A percentile compares a stretch with the other conserved stretches of the same genome.
phyloP scores from a whole-genome alignment of 2,888 invertebrate species.

The Orchesellides sinensis region DNA sequence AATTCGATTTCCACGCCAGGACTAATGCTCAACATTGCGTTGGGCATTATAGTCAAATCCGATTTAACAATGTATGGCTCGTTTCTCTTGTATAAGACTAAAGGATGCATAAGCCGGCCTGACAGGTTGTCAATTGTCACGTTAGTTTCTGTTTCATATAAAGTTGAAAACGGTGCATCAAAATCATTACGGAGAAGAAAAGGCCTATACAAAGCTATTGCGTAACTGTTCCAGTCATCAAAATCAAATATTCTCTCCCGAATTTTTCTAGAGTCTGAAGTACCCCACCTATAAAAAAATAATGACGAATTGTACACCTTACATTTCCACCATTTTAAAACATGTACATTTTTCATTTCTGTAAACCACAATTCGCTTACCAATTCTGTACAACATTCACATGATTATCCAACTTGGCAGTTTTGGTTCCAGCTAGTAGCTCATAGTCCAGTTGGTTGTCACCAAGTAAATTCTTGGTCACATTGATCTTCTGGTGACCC shows the following conservation, averaged over 20 bases:
- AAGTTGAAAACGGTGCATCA: conserved; percentile 86
- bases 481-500: conserved; percentile 95
- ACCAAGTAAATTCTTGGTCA: conserved; percentile 92
- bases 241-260: conserved; percentile 95
- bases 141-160: conserved; percentile 79
- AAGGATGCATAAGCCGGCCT: conserved; percentile 85
- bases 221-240: conserved; percentile 99
- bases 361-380: conserved; percentile 77
- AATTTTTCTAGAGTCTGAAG: conserved; percentile 84
- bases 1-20: conserved; percentile 96
- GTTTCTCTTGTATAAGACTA: conserved; percentile 82
- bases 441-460: conserved; percentile 92
- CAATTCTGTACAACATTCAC: conserved; percentile 95
- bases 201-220: conserved; percentile 93
- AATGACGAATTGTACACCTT: background rate
- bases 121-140: conserved; percentile 85
- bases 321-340: background rate
- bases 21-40: conserved; percentile 87
- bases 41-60: conserved; percentile 98
- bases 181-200: conserved; percentile 88
- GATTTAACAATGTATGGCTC: conserved; percentile 88
- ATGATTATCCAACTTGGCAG: conserved; percentile 90
- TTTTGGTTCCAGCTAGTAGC: conserved; percentile 89
- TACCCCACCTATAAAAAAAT: conserved; percentile 90
- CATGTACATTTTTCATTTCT: background rate